Percentiles rank a stretch among this genome's conserved stretches.
Evolutionary conservation across 2,113 vertebrate genomes (phyloP).

Genomic region (Nothobranchius furzeri): DNA sequence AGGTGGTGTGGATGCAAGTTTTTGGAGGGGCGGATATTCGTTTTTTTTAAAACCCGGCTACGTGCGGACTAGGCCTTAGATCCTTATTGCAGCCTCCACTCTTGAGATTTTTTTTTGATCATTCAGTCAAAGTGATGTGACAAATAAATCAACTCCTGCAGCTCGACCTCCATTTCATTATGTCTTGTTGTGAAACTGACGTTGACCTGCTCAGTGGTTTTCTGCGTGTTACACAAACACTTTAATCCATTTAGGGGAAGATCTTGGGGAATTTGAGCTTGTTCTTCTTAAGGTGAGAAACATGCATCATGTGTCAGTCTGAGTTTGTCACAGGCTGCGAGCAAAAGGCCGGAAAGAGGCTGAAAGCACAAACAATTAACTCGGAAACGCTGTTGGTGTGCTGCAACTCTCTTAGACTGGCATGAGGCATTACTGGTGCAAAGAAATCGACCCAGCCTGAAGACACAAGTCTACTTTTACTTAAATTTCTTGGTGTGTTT

Average conservation of each 20-base stretch:
- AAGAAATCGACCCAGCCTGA: no score
- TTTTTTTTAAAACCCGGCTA: no score
- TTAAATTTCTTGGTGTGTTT: no score
- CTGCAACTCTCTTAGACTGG: not conserved
- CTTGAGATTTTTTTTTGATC: not conserved
- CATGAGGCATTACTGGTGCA: no score
- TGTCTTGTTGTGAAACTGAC: slow-evolving; percentile 26
- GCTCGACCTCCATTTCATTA: slow-evolving; percentile 42
- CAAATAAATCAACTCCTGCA: slow-evolving; percentile 30
- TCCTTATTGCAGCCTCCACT: not conserved
- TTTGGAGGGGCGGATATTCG: no score
- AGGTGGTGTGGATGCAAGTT: no score
- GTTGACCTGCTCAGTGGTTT: slow-evolving; percentile 22
- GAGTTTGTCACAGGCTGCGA: slow-evolving; percentile 18
- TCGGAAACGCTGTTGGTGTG: not conserved
- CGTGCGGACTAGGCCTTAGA: no score
- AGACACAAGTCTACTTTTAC: no score
- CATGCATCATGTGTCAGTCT: slow-evolving; percentile 11
- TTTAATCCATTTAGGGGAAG: slow-evolving; percentile 45
- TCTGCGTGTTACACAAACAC: slow-evolving; percentile 34
- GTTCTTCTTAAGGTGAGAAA: slow-evolving; percentile 28
- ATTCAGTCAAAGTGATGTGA: slow-evolving; percentile 21
- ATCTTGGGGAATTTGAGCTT: slow-evolving; percentile 19
- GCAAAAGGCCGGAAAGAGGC: slow-evolving; percentile 6
- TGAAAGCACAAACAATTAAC: slow-evolving; percentile 18